A percentile compares a stretch with the other conserved stretches of the same genome.
Evolutionary conservation across 2,888 invertebrate genomes (phyloP).

Genomic region (Torymus texanus): DNA sequence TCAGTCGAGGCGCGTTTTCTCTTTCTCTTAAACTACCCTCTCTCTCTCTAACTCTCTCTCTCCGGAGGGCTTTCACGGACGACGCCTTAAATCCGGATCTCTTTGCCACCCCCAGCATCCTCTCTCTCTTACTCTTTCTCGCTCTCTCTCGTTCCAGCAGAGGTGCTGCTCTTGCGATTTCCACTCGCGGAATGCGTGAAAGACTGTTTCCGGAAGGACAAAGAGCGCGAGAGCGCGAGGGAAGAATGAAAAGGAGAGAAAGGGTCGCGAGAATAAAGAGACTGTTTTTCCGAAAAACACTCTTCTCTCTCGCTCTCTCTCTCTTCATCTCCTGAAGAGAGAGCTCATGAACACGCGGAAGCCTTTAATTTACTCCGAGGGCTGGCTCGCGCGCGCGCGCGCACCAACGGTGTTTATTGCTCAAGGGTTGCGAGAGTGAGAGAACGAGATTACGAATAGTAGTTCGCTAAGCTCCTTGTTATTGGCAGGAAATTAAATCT

Average conservation of each 20-base stretch:
- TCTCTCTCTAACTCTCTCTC: conserved; percentile 40
- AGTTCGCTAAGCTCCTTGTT: conserved; percentile 42
- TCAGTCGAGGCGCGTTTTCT: conserved; percentile 69
- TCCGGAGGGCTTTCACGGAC: conserved; percentile 74
- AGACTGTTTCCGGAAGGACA: conserved; percentile 52
- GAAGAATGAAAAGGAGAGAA: conserved; percentile 24
- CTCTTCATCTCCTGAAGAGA: no score
- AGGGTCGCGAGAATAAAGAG: conserved; percentile 50
- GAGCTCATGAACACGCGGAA: conserved; percentile 54
- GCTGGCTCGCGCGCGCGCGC: background rate
- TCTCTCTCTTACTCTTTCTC: conserved; percentile 46
- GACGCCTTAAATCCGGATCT: conserved; percentile 75
- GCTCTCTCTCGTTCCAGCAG: conserved; percentile 44
- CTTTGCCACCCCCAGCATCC: conserved; percentile 61
- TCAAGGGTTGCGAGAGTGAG: background rate
- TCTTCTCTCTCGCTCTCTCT: background rate
- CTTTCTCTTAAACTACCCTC: conserved; percentile 73
- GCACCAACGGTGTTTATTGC: conserved; percentile 29
- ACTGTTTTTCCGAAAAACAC: conserved; percentile 56
- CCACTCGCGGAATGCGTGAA: conserved; percentile 56
- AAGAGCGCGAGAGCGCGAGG: conserved; percentile 43
- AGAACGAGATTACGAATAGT: conserved; percentile 12
- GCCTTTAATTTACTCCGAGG: conserved; percentile 53
- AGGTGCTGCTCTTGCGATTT: conserved; percentile 56
- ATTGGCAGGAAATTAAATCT: conserved; percentile 53